Evolutionary conservation across 2,797 vertebrate species (phyloP).

Genomic region (Poecile montanus): DNA sequence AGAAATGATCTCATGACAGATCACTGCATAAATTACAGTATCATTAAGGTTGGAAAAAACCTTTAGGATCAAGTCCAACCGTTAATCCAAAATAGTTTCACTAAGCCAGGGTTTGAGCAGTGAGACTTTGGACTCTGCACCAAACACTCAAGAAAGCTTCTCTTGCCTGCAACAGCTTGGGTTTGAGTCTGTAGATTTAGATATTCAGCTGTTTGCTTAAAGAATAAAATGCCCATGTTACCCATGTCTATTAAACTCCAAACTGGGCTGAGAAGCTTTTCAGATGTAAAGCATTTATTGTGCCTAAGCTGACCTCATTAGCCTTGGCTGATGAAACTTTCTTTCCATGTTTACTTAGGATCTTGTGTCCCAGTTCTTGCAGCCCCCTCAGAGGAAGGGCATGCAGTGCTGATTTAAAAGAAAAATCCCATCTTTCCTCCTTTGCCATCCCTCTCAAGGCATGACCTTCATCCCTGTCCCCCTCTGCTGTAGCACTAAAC

Average conservation of each 20-base stretch:
- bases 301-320: background rate
- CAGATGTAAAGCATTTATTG: background rate
- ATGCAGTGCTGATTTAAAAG: background rate
- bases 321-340: background rate
- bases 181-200: background rate
- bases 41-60: background rate
- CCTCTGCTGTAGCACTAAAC: background rate
- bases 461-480: background rate
- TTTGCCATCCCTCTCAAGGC: background rate
- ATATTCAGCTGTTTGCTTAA: background rate
- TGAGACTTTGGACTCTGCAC: background rate
- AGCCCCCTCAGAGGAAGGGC: background rate
- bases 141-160: background rate
- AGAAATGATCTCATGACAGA: background rate
- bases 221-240: background rate
- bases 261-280: background rate
- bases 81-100: background rate
- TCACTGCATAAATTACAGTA: background rate
- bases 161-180: background rate
- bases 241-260: background rate
- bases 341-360: background rate
- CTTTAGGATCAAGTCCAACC: background rate
- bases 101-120: background rate
- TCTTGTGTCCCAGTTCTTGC: background rate
- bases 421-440: background rate